Base-by-base conservation (phyloP, 2,797 vertebrate genomes). In the Sus cebifrons region DNA sequence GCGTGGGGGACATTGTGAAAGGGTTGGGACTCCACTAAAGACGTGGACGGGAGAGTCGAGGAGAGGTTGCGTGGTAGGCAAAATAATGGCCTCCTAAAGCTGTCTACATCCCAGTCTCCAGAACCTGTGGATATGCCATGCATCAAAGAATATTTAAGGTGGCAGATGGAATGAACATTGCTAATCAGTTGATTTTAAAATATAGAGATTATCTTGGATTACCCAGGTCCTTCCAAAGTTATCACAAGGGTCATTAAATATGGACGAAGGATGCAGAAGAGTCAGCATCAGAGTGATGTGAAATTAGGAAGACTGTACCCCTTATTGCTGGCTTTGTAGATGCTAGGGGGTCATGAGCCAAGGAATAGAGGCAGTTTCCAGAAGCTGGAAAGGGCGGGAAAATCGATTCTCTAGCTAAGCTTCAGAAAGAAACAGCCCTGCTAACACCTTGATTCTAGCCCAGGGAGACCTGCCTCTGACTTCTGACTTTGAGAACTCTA, bases 141-240 rank as follows among this genome's bases (percentile, higher is more conserved):
- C 89, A 70, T 75, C 74, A 93, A 70, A 71, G 65, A 60, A 11
- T 54, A 94, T 54, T 89, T 67, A 88, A 89, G 64, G 25, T 75
- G 56, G 56, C 36, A 70, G 62, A 74, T 91, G 36, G 32, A 60
- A 60, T 83, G 78, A 71, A 91, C 36, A 40, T 65, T 88, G 44
- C 25, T 91, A 56, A 81, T 86, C 83, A 95, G 58, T 86, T 94
- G 36, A 68, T 90, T 87, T 97, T 92, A 73, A 96, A 91, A 73
- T 92, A 86, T n/a, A 36, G 58, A 95, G 52, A 70, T 96, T 84
- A 81, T 82, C 32, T 60, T 96, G 44, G 71, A 58, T 96, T 85
- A 78, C n/a, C 29, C 15, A n/a, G n/a, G n/a, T n/a, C n/a, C n/a
- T n/a, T n/a, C n/a, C n/a, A n/a, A n/a, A 9, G 9, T 95, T 58